Percentiles rank a stretch among this genome's conserved stretches.
Conservation (phyloP, 2,797 vertebrate species). For the Malacoraja senta region DNA sequence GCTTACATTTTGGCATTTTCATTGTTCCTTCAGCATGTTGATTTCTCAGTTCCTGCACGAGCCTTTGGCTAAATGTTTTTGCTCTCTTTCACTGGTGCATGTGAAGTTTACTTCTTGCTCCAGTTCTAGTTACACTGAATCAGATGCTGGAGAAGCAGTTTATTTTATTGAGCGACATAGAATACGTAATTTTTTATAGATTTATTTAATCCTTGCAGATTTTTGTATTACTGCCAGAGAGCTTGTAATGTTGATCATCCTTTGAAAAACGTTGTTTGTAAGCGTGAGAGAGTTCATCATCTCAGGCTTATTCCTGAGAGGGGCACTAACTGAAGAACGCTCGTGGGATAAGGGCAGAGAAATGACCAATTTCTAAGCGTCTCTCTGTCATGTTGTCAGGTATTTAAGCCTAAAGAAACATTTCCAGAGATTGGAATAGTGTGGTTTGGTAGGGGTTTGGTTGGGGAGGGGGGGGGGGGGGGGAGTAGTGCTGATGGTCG, state of each 20-base stretch:
- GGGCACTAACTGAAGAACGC: not conserved
- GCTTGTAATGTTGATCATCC: not conserved
- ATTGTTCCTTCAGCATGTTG: not conserved
- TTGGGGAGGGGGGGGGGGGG: too few species aligned
- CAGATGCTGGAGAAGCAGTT: not conserved
- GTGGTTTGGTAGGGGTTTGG: too few species aligned
- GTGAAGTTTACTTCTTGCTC: not conserved
- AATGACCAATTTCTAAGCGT: not conserved
- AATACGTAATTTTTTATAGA: not conserved
- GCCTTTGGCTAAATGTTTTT: not conserved
- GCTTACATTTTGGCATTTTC: not conserved
- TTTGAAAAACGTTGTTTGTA: not conserved
- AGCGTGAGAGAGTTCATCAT: not conserved
- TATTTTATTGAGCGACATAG: not conserved
- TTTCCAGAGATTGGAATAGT: not conserved
- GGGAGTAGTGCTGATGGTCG: too few species aligned
- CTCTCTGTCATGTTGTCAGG: not conserved
- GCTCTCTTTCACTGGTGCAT: not conserved
- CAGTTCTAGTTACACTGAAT: not conserved
- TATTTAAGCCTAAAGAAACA: not conserved
- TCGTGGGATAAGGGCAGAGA: not conserved
- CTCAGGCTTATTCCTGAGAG: not conserved
- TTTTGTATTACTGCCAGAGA: not conserved
- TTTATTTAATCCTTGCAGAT: not conserved
- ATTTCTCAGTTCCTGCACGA: not conserved